A percentile compares a stretch with the other conserved stretches of the same genome.
These are phyloP conservation scores for Pomacea maculata DNA, from an alignment of 1,140 invertebrate species.

Conservation along the genomic window DNA sequence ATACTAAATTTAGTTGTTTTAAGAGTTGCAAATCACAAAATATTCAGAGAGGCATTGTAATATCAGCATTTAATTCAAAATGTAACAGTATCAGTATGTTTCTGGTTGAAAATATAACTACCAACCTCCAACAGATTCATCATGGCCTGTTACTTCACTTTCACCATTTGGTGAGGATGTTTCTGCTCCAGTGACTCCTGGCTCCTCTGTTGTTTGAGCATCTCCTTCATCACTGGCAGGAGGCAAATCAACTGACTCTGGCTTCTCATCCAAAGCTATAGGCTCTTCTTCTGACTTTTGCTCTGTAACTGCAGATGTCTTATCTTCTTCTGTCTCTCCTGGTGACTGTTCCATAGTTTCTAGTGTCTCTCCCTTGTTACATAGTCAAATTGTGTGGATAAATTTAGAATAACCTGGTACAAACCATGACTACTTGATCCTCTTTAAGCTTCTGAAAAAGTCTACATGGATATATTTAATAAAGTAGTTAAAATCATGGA, in stretches of 20 bases:
- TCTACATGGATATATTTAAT: no score
- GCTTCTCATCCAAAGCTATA: background rate
- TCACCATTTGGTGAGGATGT: background rate
- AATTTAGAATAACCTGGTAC: background rate
- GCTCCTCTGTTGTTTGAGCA: slow-evolving; percentile 15
- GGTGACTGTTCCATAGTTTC: slow-evolving; percentile 25
- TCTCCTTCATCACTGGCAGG: slow-evolving; percentile 18
- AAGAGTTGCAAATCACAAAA: no score
- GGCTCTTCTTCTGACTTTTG: slow-evolving; percentile 10
- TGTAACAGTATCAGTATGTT: no score
- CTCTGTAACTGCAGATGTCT: background rate
- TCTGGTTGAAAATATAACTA: background rate
- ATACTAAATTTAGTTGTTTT: no score
- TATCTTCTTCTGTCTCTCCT: slow-evolving; percentile 13
- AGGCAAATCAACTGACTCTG: background rate
- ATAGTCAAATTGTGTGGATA: no score
- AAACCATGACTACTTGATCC: background rate
- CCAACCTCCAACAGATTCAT: slow-evolving; percentile 17
- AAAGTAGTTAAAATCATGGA: no score
- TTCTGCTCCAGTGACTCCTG: slow-evolving; percentile 15
- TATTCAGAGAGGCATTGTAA: no score
- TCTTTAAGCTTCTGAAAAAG: no score
- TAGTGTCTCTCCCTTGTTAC: slow-evolving; percentile 16
- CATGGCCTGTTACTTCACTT: background rate
- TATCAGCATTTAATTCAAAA: no score